phyloP scores from a whole-genome alignment of 2,888 invertebrate species.

The Eristalis pertinax region DNA sequence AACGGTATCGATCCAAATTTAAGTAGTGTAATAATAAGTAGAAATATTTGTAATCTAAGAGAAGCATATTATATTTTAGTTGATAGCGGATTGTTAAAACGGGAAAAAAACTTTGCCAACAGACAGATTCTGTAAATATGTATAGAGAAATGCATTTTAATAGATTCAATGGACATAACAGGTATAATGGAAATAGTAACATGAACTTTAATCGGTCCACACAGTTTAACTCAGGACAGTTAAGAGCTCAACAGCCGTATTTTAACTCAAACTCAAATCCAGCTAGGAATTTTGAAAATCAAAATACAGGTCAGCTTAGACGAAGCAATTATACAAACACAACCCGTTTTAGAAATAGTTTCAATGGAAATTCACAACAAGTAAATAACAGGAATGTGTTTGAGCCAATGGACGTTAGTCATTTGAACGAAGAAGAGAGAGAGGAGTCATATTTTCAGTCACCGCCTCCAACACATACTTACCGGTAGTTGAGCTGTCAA shows the following conservation, averaged over 20 bases:
- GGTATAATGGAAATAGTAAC: slow-evolving; percentile 7
- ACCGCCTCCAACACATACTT: no score
- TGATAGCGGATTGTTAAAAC: no score
- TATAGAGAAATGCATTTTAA: slow-evolving; percentile 1
- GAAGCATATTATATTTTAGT: no score
- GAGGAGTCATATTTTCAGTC: no score
- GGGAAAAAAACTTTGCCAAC: no score
- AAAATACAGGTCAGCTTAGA: slow-evolving; percentile 6
- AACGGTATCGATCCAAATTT: slow-evolving; percentile 2
- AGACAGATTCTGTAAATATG: slow-evolving; percentile 4
- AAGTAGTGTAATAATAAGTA: slow-evolving; percentile 4
- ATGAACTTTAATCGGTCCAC: slow-evolving; percentile 6
- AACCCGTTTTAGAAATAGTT: background rate
- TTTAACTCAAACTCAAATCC: background rate
- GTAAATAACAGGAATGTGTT: background rate
- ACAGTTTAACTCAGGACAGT: slow-evolving; percentile 2
- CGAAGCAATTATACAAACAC: background rate
- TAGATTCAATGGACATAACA: slow-evolving; percentile 6
- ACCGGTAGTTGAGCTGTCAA: no score
- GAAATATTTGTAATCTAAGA: slow-evolving; percentile 3
- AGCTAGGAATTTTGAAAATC: slow-evolving; percentile 5
- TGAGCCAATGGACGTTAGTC: no score
- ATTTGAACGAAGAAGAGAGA: no score
- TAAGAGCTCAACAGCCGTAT: background rate
- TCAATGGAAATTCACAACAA: slow-evolving; percentile 13